These are phyloP conservation scores for Steatocranus sp. DNA, from an alignment of 2,797 vertebrate genomes.

Conservation along the genomic window DNA sequence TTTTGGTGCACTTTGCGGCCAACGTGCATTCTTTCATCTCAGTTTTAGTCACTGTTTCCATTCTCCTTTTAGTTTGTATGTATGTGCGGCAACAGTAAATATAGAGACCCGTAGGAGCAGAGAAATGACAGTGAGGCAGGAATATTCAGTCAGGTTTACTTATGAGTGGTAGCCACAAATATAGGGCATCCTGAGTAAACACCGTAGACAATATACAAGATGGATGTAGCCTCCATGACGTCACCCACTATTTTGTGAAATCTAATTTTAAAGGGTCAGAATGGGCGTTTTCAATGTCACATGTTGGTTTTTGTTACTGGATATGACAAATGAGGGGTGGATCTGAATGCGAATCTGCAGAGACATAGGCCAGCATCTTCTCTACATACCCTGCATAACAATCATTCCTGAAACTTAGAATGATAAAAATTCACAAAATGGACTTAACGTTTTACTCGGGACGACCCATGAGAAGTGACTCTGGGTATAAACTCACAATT, in stretches of 20 bases:
- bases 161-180: background rate
- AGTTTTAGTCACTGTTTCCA: background rate
- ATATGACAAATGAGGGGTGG: background rate
- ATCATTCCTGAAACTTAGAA: background rate
- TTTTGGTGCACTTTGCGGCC: background rate
- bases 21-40: background rate
- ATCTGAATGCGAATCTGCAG: background rate
- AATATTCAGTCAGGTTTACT: background rate
- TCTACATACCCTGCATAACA: background rate
- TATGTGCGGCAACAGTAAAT: background rate
- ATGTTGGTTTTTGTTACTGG: background rate
- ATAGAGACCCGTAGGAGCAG: background rate
- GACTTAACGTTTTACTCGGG: background rate
- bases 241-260: background rate
- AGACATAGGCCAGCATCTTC: background rate
- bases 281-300: background rate
- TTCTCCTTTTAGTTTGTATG: background rate
- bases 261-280: background rate
- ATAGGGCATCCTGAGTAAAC: background rate
- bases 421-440: background rate
- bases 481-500: background rate
- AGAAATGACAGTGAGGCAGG: background rate
- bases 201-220: background rate
- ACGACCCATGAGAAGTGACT: background rate
- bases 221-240: background rate